A percentile compares a stretch with the other conserved stretches of the same genome.
These are phyloP conservation scores for Pachyuromys duprasi DNA, from an alignment of 2,797 vertebrate genomes.

Conservation along the genomic window DNA sequence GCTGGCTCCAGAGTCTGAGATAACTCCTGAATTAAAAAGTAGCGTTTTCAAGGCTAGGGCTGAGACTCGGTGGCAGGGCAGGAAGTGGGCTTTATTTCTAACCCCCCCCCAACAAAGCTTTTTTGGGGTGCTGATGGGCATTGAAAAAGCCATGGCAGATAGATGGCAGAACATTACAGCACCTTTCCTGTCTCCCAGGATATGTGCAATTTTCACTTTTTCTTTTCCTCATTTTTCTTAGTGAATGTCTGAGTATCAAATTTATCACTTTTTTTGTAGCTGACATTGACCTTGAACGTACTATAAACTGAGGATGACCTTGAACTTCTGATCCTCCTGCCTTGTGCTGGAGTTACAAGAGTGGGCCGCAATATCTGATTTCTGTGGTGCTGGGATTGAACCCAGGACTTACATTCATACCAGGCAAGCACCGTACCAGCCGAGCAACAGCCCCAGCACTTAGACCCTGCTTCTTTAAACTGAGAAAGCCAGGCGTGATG, in stretches of 20 bases:
- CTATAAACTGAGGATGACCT: background rate
- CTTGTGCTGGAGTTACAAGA: background rate
- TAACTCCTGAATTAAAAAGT: background rate
- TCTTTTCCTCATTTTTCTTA: slow-evolving; percentile 2
- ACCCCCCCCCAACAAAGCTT: background rate
- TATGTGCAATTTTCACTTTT: background rate
- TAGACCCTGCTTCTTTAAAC: too few species aligned
- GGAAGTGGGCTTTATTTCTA: background rate
- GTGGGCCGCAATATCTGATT: background rate
- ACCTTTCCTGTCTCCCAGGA: background rate
- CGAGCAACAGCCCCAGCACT: background rate
- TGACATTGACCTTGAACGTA: background rate
- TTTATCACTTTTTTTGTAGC: background rate
- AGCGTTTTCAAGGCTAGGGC: background rate
- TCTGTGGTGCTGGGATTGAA: background rate
- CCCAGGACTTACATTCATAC: background rate
- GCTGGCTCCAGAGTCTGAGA: background rate
- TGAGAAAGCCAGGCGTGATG: background rate
- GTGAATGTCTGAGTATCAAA: background rate
- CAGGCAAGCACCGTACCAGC: background rate
- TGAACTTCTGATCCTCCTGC: background rate
- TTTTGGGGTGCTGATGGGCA: background rate
- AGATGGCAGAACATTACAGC: background rate
- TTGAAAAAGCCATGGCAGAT: background rate
- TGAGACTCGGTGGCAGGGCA: background rate